Conservation (phyloP, 2,797 vertebrate genomes). For the Peromyscus aztecus region DNA sequence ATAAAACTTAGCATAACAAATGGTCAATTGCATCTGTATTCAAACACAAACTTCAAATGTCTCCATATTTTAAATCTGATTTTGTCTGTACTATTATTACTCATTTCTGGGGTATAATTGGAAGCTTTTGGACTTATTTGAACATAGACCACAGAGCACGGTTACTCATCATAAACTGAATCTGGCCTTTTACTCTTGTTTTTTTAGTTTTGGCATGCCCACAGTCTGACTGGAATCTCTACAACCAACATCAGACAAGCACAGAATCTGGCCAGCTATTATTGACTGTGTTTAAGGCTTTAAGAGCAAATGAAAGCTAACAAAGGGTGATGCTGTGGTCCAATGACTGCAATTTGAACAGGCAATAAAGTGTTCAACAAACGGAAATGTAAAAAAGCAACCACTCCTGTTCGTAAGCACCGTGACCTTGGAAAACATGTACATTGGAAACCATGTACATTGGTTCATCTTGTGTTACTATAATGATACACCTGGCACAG, state of each 20-base stretch:
- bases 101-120: not conserved
- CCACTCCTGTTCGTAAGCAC: not conserved
- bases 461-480: too few species aligned
- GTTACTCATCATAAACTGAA: slow-evolving; percentile 18
- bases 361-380: not conserved
- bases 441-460: not conserved
- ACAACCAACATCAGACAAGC: not conserved
- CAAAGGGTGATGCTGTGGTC: fast-evolving
- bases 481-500: not conserved
- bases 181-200: slow-evolving; percentile 16
- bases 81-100: not conserved
- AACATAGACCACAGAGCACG: not conserved
- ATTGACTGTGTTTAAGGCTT: not conserved
- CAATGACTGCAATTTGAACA: not conserved
- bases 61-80: slow-evolving; percentile 9
- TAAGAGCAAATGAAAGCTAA: not conserved
- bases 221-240: not conserved
- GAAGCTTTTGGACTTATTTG: slow-evolving; percentile 10
- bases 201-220: not conserved
- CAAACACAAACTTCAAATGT: slow-evolving; percentile 13
- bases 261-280: not conserved
- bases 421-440: not conserved
- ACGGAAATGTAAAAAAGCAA: not conserved
- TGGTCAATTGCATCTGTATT: not conserved
- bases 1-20: slow-evolving; percentile 20